Base-by-base conservation (phyloP, 2,113 vertebrate genomes). In the Melierax canorus region DNA sequence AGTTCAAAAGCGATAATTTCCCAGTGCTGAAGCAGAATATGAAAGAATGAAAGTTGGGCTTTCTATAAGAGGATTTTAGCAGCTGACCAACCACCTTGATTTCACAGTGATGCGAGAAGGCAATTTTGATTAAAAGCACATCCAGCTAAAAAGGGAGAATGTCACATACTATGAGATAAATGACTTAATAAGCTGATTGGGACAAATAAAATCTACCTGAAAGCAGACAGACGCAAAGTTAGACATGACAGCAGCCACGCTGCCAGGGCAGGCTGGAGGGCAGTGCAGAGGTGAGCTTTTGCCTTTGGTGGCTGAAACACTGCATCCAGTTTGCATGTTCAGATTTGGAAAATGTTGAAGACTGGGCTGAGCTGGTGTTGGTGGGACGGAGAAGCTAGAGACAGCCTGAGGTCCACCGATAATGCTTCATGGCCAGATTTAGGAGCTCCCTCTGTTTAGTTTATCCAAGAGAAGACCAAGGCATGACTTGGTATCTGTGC, bases 1-100 rank as follows among this genome's bases (percentile, higher is more conserved):
- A 89, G 72, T 82, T 95, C 91, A 85, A 91, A 95, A 84, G 79
- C 88, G 60, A 94, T 89, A 39, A 93, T 94, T 93, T 91, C 80
- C 69, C 55, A 45, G 41, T 51, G 27, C 72, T 82, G 86, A 93
- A 88, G 73, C 58, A 91, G 77, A 92, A 91, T 66, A 72, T 53
- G 82, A 90, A 91, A 91, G 64, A 92, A 84, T 72, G 68, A 76
- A 94, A 86, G 58, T 39, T 80, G 53, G 24, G 80, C 43, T 91
- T 94, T 93, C 73, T 78, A 0, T 91, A 91, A 95, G 91, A 92
- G 92, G 96, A 92, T 94, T 97, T 95, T 71, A 75, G 36, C n/a
- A 74, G 78, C 92, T 93, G 82, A 93, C 78, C 86, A 80, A 53
- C 45, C 39, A 72, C 84, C 74, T 93, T 8, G 8, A 71, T 85